Evolutionary conservation across 2,888 invertebrate genomes (phyloP), one percentile per base, ranked within the genome.

Genomic region (Cosmia trapezina): DNA sequence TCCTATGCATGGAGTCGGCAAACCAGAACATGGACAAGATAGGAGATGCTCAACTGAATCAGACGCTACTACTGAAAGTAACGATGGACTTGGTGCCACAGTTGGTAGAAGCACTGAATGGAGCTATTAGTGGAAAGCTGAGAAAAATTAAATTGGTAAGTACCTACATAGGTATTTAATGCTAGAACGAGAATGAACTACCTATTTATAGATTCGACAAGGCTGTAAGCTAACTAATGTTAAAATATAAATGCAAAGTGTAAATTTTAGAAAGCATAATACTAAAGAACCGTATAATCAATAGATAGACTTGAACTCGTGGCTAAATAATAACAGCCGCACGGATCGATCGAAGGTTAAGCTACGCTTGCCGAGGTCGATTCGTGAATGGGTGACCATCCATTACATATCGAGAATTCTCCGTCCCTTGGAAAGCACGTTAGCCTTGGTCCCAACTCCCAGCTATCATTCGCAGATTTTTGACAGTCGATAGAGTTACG

Each of bases 1-100:
- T 97, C 7, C 88, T 96, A 9, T 96, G 96, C 81, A 91, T 96
- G 80, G 95, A 96, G 70, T 86, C 93, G 0, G 91, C 92, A 3
- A 94, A 94, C 96, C 88, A 97, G 96, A 91, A 96, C 94, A 90
- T 94, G 78, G 93, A 93, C 56, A 93, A 93, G 83, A 85, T 91
- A 41, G 97, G 98, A 0, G 98, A 98, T 88, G 97, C 97, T 3
- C 98, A 98, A 90, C 95, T 99, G 54, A 98, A 98, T 88, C 98
- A 98, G 90, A 96, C 98, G 0, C 94, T 99, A 19, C 94, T 97
- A 11, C 92, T 99, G 49, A 99, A 99, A 92, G 97, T 97, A 60
- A 97, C 97, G 0, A 96, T 99, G 90, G 98, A 98, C 75, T 91
- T 97, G 70, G 95, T 99, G 0, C 97, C 97, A 1, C 97, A 97